phyloP scores from a whole-genome alignment of 2,797 vertebrate species.

The Enteromius afrohamiltoni region DNA sequence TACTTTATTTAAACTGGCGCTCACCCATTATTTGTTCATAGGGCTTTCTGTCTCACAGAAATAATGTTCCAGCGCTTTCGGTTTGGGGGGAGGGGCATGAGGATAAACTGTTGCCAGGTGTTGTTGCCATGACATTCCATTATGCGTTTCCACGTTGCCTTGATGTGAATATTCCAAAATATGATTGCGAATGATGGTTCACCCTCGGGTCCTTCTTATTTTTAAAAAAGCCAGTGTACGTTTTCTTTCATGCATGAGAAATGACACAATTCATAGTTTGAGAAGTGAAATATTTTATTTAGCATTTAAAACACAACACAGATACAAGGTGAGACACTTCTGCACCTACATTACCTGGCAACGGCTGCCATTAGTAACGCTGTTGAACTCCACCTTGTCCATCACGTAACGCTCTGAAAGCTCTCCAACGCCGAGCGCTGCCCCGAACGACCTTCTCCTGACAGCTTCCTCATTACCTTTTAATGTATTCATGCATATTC shows the following conservation, averaged over 20 bases:
- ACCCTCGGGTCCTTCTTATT: not conserved
- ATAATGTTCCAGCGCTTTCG: slow-evolving; percentile 88
- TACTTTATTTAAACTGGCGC: slow-evolving; percentile 96
- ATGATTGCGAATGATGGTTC: slow-evolving; percentile 35
- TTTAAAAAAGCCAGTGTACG: not conserved
- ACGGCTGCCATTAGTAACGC: slow-evolving; percentile 81
- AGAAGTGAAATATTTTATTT: slow-evolving; percentile 41
- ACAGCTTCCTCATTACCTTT: slow-evolving; percentile 85
- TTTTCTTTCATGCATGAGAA: slow-evolving; percentile 20
- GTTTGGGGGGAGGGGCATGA: slow-evolving; percentile 58
- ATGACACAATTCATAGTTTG: slow-evolving; percentile 15
- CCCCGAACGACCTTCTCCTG: slow-evolving; percentile 79
- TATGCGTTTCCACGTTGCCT: slow-evolving; percentile 90
- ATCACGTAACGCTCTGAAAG: slow-evolving; percentile 71
- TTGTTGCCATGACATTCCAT: slow-evolving; percentile 96
- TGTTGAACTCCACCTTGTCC: slow-evolving; percentile 79
- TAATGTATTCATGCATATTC: slow-evolving; percentile 85
- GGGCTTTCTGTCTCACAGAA: slow-evolving; percentile 96
- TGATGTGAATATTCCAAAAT: slow-evolving; percentile 68
- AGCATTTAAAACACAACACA: slow-evolving; percentile 11
- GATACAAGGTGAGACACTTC: not conserved
- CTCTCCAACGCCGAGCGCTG: slow-evolving; percentile 71
- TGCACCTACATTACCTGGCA: slow-evolving; percentile 71
- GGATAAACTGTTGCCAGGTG: slow-evolving; percentile 93
- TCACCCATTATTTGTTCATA: slow-evolving; percentile 95